Evolutionary conservation across 92 coral and sea anemone genomes (phyloP), one percentile per base, ranked within the genome.

Genomic region (Parazoanthus darwini): DNA sequence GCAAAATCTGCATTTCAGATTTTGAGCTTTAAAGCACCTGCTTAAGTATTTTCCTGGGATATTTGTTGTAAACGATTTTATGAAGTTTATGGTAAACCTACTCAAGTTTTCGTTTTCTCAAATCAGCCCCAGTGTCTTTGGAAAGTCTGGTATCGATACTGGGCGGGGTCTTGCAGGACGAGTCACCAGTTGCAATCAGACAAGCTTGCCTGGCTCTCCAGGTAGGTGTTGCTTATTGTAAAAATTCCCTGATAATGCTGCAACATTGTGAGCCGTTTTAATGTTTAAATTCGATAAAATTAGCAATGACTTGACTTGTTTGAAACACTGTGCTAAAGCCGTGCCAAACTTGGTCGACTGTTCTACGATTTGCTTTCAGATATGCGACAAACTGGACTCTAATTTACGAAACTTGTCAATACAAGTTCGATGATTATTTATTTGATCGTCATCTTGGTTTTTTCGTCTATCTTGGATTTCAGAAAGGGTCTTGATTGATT

Each of bases 151-250:
- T 97, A 23, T 88, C 94, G n/a, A 88, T 94, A 46, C 87, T 97
- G 54, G 90, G 93, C 46, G 86, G 92, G n/a, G 88, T 97, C 54
- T 81, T 95, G 79, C 94, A 91, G 51, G 99, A 97, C 80, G 97
- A 95, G 74, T 94, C 98, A 37, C 93, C 97, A 51, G 95, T 95
- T 66, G 92, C 98, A 11, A 95, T 97, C 42, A 91, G 98, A 88
- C 94, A 91, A 86, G 97, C 97, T 18, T 97, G 99, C 63, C 77
- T 94, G 35, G 94, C 97, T 80, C 78, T 94, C 20, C 91, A 94
- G 96, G 98, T 96, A 93, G 65, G 59, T 56, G n/a, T 15, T 26
- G 11, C 0, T 48, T 11, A 48, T 39, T 39, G 42, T 39, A 39
- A 39, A 4, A 39, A 39, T 39, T 2, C 42, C 42, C 42, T 39